These are phyloP conservation scores for Paraplagusia blochii DNA, from an alignment of 2,113 vertebrate species.

Conservation along the genomic window DNA sequence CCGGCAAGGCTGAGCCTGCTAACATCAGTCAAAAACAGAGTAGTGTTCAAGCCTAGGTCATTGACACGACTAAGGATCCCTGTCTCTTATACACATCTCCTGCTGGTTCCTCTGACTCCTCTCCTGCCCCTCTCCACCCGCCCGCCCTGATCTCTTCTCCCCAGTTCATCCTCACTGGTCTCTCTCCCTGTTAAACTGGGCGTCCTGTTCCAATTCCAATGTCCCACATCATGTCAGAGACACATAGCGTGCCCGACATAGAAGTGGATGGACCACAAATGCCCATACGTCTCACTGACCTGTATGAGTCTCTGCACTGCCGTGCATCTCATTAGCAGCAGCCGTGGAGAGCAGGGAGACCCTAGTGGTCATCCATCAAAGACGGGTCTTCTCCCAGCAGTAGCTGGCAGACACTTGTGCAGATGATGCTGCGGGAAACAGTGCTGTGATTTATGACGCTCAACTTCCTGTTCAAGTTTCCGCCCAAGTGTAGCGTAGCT, in stretches of 20 bases:
- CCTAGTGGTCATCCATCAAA: constrained; percentile 46
- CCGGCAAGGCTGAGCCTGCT: no score
- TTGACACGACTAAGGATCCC: no score
- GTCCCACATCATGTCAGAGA: constrained; percentile 52
- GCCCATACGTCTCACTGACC: constrained; percentile 61
- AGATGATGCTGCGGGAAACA: constrained; percentile 18
- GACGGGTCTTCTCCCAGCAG: constrained; percentile 30
- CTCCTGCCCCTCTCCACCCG: constrained; percentile 46
- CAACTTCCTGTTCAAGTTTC: background rate
- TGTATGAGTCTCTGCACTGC: constrained; percentile 47
- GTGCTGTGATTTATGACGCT: constrained; percentile 48
- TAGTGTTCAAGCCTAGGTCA: no score
- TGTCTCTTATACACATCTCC: no score
- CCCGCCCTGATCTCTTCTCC: constrained; percentile 10
- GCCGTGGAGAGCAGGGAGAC: constrained; percentile 28
- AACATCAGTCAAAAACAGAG: no score
- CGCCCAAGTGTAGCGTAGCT: constrained; percentile 12
- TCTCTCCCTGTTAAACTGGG: background rate
- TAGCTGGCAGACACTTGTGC: constrained; percentile 28
- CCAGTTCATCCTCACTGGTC: background rate
- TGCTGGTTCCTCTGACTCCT: constrained; percentile 43
- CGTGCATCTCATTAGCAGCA: constrained; percentile 60
- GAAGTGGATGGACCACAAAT: constrained; percentile 26
- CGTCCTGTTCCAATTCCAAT: constrained; percentile 31
- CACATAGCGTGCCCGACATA: constrained; percentile 43